Base-by-base conservation (phyloP, 2,888 invertebrate genomes). In the Thereva nobilitata region DNA sequence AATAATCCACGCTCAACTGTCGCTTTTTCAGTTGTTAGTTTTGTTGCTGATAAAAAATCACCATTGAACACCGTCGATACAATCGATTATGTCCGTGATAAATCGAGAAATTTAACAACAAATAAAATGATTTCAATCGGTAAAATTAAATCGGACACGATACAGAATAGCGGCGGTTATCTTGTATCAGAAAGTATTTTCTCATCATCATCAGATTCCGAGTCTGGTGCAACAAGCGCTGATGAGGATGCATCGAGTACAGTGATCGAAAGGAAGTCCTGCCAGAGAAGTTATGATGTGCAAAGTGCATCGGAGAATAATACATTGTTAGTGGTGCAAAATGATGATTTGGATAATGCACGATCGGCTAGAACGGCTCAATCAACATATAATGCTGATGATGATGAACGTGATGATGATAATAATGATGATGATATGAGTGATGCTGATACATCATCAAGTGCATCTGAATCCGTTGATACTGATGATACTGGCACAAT, bases 401-500 rank as follows among this genome's bases (percentile, higher is more conserved):
- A 45, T 34, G 57, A 57, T 35, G 8, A 34, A 2, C n/a, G 12
- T 71, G 72, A 67, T 67, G 66, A 75, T 64, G 78, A 79, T 66
- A 74, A 40, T 55, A 74, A 67, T 78, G 78, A 66, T 75, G 74
- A 49, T 68, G 76, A 47, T 68, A 74, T 69, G 75, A 68, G 59
- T 61, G 66, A 68, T 23, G 68, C 37, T 67, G 68, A 74, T 10
- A 66, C 67, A 5, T 49, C 67, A 2, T 74, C 76, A 37, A 81
- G 80, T 70, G 81, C 86, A 4, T 78, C 84, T 0, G 77, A 76
- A 23, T 76, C 77, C 0, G 74, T 76, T 37, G 84, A 84, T 71
- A 83, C 81, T 12, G 83, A 84, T 72, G 84, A 84, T 71, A 84
- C 83, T 0, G 88, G 87, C 9, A 84, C 76, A 71, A 86, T 77